phyloP scores from a whole-genome alignment of 2,797 vertebrate species.

The Tapirus indicus region DNA sequence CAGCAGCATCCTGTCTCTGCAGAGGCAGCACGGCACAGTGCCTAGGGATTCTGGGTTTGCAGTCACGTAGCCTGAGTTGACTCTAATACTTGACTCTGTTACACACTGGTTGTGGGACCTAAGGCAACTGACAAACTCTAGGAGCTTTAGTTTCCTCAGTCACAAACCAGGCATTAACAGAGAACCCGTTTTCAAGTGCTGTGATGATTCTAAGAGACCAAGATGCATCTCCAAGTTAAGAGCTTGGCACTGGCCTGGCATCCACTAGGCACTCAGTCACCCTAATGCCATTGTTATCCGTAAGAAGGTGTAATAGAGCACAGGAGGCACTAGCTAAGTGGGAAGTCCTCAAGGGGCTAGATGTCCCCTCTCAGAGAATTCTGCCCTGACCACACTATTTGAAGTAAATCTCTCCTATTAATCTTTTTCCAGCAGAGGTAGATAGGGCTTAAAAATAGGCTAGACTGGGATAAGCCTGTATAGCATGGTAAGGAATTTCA shows the following conservation, averaged over 20 bases:
- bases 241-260: neutral
- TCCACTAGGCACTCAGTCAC: neutral
- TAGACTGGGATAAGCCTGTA: neutral
- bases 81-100: neutral
- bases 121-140: neutral
- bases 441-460: neutral
- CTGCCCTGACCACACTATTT: neutral
- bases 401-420: neutral
- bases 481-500: neutral
- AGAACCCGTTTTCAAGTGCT: neutral
- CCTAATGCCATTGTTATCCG: neutral
- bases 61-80: neutral
- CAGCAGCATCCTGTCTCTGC: neutral
- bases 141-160: neutral
- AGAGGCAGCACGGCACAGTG: rapidly evolving
- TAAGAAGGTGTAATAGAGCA: neutral
- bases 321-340: neutral
- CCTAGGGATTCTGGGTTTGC: neutral
- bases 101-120: neutral
- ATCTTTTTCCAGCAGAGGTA: constrained; percentile 22
- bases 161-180: neutral
- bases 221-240: neutral
- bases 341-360: neutral
- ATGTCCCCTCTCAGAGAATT: neutral
- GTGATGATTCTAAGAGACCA: neutral